Evolutionary conservation across 2,888 invertebrate species (phyloP).

Genomic region (Minunthozetes semirufus): DNA sequence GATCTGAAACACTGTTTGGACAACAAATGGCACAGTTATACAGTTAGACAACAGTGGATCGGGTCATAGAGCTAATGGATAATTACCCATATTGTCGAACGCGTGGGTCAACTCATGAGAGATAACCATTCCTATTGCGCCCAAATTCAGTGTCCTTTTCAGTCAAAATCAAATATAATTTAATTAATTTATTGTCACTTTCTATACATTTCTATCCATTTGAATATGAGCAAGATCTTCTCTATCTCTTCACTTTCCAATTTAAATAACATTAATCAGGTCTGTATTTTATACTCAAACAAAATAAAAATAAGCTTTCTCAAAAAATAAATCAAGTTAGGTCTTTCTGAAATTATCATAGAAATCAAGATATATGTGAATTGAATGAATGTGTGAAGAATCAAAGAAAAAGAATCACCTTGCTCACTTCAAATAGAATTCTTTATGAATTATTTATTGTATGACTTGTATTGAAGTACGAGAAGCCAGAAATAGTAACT

Average conservation of each 20-base stretch:
- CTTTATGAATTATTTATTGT: constrained; percentile 21
- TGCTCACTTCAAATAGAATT: neutral
- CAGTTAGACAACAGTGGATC: neutral
- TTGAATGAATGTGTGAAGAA: too few relatives aligned
- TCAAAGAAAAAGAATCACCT: too few relatives aligned
- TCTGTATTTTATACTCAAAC: too few relatives aligned
- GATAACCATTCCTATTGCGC: constrained; percentile 32
- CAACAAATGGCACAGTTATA: neutral
- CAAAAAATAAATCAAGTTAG: too few relatives aligned
- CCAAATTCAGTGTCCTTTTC: constrained; percentile 30
- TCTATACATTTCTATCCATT: neutral
- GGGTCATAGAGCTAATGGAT: constrained; percentile 6
- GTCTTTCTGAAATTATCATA: too few relatives aligned
- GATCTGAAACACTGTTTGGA: neutral
- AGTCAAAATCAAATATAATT: neutral
- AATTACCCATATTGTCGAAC: constrained; percentile 35
- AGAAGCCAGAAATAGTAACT: neutral
- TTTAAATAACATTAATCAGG: too few relatives aligned
- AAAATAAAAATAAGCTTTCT: too few relatives aligned
- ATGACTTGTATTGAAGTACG: neutral
- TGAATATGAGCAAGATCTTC: neutral
- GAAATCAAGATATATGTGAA: too few relatives aligned
- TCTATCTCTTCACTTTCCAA: too few relatives aligned
- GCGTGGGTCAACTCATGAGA: constrained; percentile 36
- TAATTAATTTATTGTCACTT: constrained; percentile 16